Conservation (phyloP, 1,140 invertebrate species). For the Homalodisca vitripennis region DNA sequence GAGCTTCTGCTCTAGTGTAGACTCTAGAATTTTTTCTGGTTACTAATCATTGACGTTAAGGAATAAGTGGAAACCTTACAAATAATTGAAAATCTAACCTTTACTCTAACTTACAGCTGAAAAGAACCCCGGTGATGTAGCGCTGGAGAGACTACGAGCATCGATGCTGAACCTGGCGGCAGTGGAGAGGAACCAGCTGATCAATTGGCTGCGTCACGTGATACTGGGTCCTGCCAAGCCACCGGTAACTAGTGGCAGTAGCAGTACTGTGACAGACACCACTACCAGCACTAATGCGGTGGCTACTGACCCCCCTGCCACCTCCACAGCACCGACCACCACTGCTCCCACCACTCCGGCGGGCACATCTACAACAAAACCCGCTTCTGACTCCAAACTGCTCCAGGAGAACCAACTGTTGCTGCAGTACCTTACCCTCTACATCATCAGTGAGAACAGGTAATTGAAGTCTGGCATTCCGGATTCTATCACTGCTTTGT, state of each 20-base stretch:
- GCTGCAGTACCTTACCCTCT: slow-evolving; percentile 68
- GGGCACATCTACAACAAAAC: too few species aligned
- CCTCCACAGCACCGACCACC: neutral
- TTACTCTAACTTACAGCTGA: too few species aligned
- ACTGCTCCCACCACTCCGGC: neutral
- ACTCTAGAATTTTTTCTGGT: too few species aligned
- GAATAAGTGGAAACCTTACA: too few species aligned
- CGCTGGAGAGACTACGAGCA: slow-evolving; percentile 65
- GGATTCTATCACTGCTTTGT: too few species aligned
- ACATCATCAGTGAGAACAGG: slow-evolving; percentile 72
- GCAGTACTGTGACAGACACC: slow-evolving; percentile 38
- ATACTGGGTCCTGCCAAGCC: slow-evolving; percentile 60
- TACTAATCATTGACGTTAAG: too few species aligned
- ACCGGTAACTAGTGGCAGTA: too few species aligned
- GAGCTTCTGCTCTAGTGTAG: too few species aligned
- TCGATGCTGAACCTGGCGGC: slow-evolving; percentile 65
- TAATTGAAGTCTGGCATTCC: too few species aligned
- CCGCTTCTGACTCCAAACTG: too few species aligned
- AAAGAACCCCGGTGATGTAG: slow-evolving; percentile 57
- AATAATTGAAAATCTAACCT: too few species aligned
- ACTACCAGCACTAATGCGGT: slow-evolving; percentile 43
- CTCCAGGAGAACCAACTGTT: slow-evolving; percentile 70
- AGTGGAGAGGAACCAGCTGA: slow-evolving; percentile 62
- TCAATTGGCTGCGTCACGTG: slow-evolving; percentile 67
- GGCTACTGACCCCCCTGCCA: neutral